Evolutionary conservation across 2,797 vertebrate species (phyloP).

Genomic region (Craterocephalus amniculus): DNA sequence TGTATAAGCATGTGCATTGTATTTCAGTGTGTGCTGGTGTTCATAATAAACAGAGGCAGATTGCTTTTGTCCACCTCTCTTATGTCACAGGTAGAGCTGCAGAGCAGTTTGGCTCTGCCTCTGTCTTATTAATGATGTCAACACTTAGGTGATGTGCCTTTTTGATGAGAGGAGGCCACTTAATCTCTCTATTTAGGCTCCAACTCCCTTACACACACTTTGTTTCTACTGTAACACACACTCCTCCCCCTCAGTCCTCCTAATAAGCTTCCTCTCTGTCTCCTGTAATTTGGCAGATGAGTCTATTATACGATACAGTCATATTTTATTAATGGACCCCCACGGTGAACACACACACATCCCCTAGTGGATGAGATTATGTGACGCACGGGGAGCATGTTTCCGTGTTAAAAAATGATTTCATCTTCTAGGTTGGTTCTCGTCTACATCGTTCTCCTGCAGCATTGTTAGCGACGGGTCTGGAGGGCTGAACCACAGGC

Average conservation of each 20-base stretch:
- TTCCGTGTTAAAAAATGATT: conserved; percentile 72
- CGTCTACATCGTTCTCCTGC: conserved; percentile 55
- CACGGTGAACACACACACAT: conserved; percentile 73
- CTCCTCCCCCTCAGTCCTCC: conserved; percentile 68
- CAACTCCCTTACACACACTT: conserved; percentile 35
- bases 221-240: conserved; percentile 28
- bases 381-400: conserved; percentile 69
- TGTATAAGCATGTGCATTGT: conserved; percentile 25
- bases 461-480: conserved; percentile 44
- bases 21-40: conserved; percentile 37
- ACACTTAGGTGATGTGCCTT: conserved; percentile 78
- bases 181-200: conserved; percentile 77
- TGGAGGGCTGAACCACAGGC: conserved; percentile 63
- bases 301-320: conserved; percentile 83
- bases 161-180: conserved; percentile 76
- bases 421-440: conserved; percentile 62
- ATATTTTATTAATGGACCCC: conserved; percentile 84
- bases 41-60: conserved; percentile 28
- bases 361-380: conserved; percentile 77
- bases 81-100: conserved; percentile 69
- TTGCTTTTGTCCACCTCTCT: conserved; percentile 55
- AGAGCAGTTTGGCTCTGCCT: conserved; percentile 72
- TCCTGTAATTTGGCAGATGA: conserved; percentile 81
- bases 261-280: conserved; percentile 82
- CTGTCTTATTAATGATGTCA: conserved; percentile 76